Base-by-base conservation (phyloP, 2,797 vertebrate species). In the Lycodopsis pacificus region DNA sequence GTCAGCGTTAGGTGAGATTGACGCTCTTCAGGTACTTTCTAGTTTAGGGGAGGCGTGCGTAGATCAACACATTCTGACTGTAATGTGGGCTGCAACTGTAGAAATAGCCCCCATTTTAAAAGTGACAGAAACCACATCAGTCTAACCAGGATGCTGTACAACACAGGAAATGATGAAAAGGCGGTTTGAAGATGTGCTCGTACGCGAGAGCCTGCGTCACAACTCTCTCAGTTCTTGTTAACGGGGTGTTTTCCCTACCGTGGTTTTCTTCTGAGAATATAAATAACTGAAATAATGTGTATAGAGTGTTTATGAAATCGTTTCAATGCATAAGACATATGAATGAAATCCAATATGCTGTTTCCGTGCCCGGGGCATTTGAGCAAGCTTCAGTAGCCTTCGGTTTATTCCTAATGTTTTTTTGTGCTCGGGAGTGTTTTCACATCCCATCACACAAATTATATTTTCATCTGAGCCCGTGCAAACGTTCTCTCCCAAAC, bases 81-180 rank as follows among this genome's bases (percentile, higher is more conserved):
- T 32, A 83, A 87, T 86, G 81, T 87, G 82, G 86, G 83, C 64
- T 71, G 86, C 58, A 79, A 85, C 76, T 83, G 86, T 84, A 85
- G 87, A 93, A 90, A 89, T 87, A 88, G 14, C 79, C 88, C 81
- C 73, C 80, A 78, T 69, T 90, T 79, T 57, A 75, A 85, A 86
- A 89, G 81, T 86, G 87, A 81, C 64, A 85, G 81, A 89, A 89
- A 87, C 88, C 90, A 91, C 90, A 92, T 91, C 86, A 91, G 69
- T 89, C 73, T 80, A 87, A 89, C 90, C 87, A 91, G 82, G 86
- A 86, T 89, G 89, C 85, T 81, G 65, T 84, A 87, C 71, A 61
- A 84, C 84, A 82, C 88, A 90, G 86, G 86, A 94, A 93, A 81
- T 75, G 19, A 62, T 65, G 65, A 85, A 87, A 84, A 72, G 65